Evolutionary conservation across 1,140 invertebrate species (phyloP), one percentile per base, ranked within the genome.

Genomic region (Platorchestia sp.): DNA sequence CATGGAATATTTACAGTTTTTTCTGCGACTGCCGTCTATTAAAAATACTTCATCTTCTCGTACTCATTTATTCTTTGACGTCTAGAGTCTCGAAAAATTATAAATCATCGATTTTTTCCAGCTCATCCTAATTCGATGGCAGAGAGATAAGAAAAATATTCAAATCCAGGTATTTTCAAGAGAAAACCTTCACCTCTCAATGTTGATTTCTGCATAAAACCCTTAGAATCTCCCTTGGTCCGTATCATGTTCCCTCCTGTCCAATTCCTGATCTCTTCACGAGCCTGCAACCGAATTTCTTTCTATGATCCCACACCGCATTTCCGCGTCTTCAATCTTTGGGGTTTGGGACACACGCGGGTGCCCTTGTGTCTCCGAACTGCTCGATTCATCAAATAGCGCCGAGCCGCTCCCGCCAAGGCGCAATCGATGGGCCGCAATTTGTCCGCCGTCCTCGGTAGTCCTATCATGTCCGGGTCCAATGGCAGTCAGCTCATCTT

Each of bases 391-490:
- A 75, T 75, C 59, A 75, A 75, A 75, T 36, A 75, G 59, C 1
- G 59, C 59, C 3, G 59, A 3, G 59, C 10, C 59, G 59, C 59
- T 75, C 59, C 27, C 7, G 59, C 59, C 59, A 36, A 75, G 59
- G 59, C 27, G 59, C 59, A 75, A 75, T 75, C 59, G 59, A 75
- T 75, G 59, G 59, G 10, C 59, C 27, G 59, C 59, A 75, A 75
- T 75, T 75, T 75, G 59, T 75, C 59, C 14, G 7, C 59, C 7
- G 59, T 36, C 59, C 59, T 75, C 27, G 14, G 59, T 75, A 75
- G 59, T 75, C 59, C 59, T 75, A 75, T 75, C 59, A 75, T 75
- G 59, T 75, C 59, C 59, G 59, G 59, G 59, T 75, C 59, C 59
- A 27, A 75, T 75, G 59, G 59, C 59, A 75, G 59, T 75, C 59